phyloP scores from a whole-genome alignment of 2,113 vertebrate species.

The Prunella himalayana region DNA sequence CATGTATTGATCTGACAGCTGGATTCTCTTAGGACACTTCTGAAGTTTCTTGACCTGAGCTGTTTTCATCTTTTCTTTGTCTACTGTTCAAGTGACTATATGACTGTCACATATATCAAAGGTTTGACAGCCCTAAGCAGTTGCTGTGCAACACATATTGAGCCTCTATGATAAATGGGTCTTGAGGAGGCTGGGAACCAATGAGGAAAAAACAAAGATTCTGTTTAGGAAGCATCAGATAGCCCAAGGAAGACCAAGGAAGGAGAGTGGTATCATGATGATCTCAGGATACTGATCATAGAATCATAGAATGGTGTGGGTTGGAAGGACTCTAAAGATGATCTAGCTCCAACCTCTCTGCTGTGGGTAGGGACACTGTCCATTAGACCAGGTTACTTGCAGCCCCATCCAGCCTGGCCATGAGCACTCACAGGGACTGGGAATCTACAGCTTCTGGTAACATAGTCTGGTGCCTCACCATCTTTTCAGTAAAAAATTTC shows the following conservation, averaged over 20 bases:
- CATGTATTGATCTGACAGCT: background rate
- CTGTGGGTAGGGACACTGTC: accelerated
- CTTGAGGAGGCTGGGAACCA: background rate
- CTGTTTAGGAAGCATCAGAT: background rate
- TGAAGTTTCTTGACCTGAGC: background rate
- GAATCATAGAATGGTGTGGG: background rate
- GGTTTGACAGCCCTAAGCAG: background rate
- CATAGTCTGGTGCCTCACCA: background rate
- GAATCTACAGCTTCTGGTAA: background rate
- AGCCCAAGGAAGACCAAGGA: background rate
- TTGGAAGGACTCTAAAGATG: background rate
- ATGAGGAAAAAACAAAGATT: background rate
- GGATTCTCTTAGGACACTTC: background rate
- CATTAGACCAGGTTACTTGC: background rate
- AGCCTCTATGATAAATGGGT: accelerated
- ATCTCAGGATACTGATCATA: background rate
- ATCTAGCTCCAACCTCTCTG: background rate
- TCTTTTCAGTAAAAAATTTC: background rate
- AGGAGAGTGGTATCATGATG: background rate
- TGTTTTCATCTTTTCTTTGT: background rate
- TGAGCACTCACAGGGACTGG: background rate
- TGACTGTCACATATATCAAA: background rate
- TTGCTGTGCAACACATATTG: background rate
- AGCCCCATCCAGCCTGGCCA: background rate
- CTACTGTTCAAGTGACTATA: background rate